Conservation (phyloP, 2,888 invertebrate genomes). For the Cataglyphis altisquamis region DNA sequence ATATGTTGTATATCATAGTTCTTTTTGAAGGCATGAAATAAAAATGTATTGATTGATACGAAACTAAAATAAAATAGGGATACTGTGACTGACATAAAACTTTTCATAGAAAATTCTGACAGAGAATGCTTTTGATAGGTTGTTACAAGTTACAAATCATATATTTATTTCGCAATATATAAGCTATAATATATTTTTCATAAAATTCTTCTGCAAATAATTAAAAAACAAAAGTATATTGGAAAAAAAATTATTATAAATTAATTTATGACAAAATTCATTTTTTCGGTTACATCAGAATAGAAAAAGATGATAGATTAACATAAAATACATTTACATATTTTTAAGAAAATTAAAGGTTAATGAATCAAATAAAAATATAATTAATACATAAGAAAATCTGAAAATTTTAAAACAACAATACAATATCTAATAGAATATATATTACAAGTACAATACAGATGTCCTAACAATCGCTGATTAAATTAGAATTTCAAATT, state of each 20-base stretch:
- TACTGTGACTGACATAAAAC: background rate
- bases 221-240: background rate
- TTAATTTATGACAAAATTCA: background rate
- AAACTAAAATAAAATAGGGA: conserved; percentile 14
- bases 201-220: background rate
- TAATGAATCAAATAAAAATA: background rate
- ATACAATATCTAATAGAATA: background rate
- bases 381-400: background rate
- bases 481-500: background rate
- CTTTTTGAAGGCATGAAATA: background rate
- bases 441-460: background rate
- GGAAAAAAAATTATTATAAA: background rate
- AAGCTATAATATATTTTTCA: background rate
- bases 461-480: background rate
- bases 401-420: background rate
- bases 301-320: background rate
- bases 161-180: background rate
- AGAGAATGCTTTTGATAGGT: background rate
- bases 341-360: background rate
- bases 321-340: background rate
- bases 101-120: too few species aligned
- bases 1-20: background rate
- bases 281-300: background rate
- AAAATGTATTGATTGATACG: conserved; percentile 2
- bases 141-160: background rate